A percentile compares a stretch with the other conserved stretches of the same genome.
Evolutionary conservation across 2,888 invertebrate genomes (phyloP).

Genomic region (Caenorhabditis uteleia): DNA sequence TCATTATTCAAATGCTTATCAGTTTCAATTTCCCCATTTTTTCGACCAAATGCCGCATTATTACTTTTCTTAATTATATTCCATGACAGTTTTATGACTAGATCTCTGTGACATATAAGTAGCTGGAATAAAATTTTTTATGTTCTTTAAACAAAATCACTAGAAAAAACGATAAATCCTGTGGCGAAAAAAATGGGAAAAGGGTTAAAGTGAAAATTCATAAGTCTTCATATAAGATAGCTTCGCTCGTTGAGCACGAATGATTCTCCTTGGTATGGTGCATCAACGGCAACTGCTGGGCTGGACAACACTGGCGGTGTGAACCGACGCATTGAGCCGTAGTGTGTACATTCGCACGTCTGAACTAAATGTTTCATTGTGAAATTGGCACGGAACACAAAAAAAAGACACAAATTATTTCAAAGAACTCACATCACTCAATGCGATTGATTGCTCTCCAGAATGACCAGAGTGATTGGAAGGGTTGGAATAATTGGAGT

Average conservation of each 20-base stretch:
- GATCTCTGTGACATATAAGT: too few relatives aligned
- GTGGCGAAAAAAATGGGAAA: neutral
- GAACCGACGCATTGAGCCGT: slow-evolving; percentile 51
- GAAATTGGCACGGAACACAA: neutral
- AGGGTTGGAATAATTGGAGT: slow-evolving; percentile 36
- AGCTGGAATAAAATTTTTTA: too few relatives aligned
- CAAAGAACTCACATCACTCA: slow-evolving; percentile 32
- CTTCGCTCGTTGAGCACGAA: slow-evolving; percentile 66
- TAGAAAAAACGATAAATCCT: too few relatives aligned
- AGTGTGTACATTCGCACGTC: slow-evolving; percentile 53
- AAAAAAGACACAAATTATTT: neutral
- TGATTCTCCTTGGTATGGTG: slow-evolving; percentile 66
- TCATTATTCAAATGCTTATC: too few relatives aligned
- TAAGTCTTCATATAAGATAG: slow-evolving; percentile 56
- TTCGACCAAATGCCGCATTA: too few relatives aligned
- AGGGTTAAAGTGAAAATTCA: neutral
- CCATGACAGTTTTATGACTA: too few relatives aligned
- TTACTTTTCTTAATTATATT: too few relatives aligned
- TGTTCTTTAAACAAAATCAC: too few relatives aligned
- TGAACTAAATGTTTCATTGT: slow-evolving; percentile 27
- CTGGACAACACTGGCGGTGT: slow-evolving; percentile 19
- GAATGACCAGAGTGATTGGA: slow-evolving; percentile 33
- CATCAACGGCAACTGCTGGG: slow-evolving; percentile 11
- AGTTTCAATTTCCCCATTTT: too few relatives aligned
- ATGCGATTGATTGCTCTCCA: slow-evolving; percentile 35